Evolutionary conservation across 2,113 vertebrate species (phyloP), one percentile per base, ranked within the genome.

Genomic region (Phaethornis superciliosus): DNA sequence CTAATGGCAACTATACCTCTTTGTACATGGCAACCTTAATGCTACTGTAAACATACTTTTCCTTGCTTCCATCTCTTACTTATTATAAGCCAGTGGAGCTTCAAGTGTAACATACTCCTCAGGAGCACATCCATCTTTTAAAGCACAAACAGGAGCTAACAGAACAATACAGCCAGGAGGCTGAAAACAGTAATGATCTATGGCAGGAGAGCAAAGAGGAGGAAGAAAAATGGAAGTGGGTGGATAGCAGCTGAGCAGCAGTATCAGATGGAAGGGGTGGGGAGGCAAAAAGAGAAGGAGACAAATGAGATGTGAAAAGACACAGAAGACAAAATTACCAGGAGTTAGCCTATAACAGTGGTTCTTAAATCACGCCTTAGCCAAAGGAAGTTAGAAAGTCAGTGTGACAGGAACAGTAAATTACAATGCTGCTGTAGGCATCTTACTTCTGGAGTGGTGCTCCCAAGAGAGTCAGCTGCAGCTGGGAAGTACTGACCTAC

Each of bases 221-320:
- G 76, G 65, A 95, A 89, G 62, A 79, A 94, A 95, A 96, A 87
- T 92, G 62, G 83, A 94, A 87, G 93, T 85, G 70, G 89, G 88
- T 93, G 86, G 94, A 92, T 54, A 89, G 93, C 91, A 93, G 46
- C 58, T 71, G 62, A 64, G 15, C 62, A 93, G 54, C 28, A 2
- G 64, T 9, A 93, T 46, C 85, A 93, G 92, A 93, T 78, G 74
- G 89, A 85, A 90, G 26, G 70, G 84, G 83, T 84, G 65, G 94
- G 84, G 90, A 96, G 77, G 54, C 65, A 94, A 65, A 91, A 71
- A 88, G 49, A 54, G 27, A 89, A 92, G 63, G 67, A 90, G 70
- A 92, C 80, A 96, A 92, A 85, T 2, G 9, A 95, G 65, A 96
- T 49, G 54, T 49, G 86, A 92, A 84, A 85, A 88, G 52, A 94